Evolutionary conservation across 2,113 vertebrate species (phyloP), one percentile per base, ranked within the genome.

Genomic region (Leptosomus discolor): DNA sequence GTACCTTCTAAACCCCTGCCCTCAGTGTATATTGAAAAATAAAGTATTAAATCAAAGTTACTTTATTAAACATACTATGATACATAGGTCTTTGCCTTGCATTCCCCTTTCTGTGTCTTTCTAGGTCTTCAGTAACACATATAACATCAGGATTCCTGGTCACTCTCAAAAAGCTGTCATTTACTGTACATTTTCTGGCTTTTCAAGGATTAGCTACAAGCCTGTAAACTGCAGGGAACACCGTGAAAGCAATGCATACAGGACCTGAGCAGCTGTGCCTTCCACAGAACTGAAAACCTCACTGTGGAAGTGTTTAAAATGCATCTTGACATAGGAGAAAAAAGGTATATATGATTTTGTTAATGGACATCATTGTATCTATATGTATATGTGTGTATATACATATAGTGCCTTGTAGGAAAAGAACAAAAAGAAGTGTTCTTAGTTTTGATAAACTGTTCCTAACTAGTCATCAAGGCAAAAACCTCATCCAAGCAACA

Each of bases 361-460:
- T 41, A 56, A 24, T 29, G 30, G 82, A 67, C 15, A 36, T 29
- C 20, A 20, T 22, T 69, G 32, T 70, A 64, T 37, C 23, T 60
- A 3, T 48, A 11, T 26, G 2, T 5, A 2, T 8, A 2, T 27
- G 9, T 37, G 5, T 39, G 7, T 24, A 30, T 8, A 19, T 29
- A 37, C 7, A 15, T 15, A 26, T 0, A 26, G 4, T 7, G 21
- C 56, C 46, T 94, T 85, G 26, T 70, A 88, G 37, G 17, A 79
- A 86, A 46, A 67, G 17, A 22, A n/a, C n/a, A n/a, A 61, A 8
- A 4, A 60, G 61, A 56, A 53, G 5, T 11, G 19, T 51, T 88
- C 61, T 76, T 41, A 74, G 43, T 26, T 92, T 64, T 90, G 11
- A 83, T 51, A 85, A 95, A 53, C 21, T 76, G 22, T 39, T 97